phyloP scores from a whole-genome alignment of 2,888 invertebrate genomes.

The Agonopterix arenella region DNA sequence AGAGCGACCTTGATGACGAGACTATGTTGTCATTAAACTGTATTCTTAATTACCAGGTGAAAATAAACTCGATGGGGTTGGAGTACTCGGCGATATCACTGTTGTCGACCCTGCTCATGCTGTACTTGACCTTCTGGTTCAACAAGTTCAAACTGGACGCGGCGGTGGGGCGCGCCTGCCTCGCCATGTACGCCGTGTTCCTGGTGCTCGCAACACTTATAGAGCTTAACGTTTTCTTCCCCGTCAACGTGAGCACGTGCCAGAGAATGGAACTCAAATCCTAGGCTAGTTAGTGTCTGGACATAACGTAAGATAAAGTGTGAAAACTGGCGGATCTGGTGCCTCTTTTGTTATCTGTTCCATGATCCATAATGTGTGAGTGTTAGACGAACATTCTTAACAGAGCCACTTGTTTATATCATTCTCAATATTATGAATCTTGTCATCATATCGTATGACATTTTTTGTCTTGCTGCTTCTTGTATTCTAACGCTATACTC shows the following conservation, averaged over 20 bases:
- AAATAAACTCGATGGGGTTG: conserved; percentile 93
- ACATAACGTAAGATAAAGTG: conserved; percentile 25
- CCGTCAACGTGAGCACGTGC: conserved; percentile 92
- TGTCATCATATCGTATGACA: neutral
- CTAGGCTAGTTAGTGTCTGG: conserved; percentile 36
- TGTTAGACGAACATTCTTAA: neutral
- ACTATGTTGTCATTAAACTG: too few species aligned
- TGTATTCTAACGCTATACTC: too few species aligned
- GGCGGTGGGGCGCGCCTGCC: conserved; percentile 89
- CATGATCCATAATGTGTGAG: conserved; percentile 2
- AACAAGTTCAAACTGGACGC: conserved; percentile 93
- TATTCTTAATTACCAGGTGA: conserved; percentile 68
- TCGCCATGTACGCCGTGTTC: conserved; percentile 92
- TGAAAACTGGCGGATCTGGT: conserved; percentile 25
- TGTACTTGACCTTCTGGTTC: conserved; percentile 89
- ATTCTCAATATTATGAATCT: neutral
- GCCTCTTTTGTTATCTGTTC: conserved; percentile 26
- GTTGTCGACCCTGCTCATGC: conserved; percentile 88
- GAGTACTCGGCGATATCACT: conserved; percentile 94
- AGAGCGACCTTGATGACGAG: too few species aligned
- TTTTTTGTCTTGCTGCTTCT: too few species aligned
- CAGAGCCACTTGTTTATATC: neutral
- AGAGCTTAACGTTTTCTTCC: conserved; percentile 95
- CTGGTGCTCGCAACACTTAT: conserved; percentile 92
- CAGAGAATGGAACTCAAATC: conserved; percentile 71